Conservation (phyloP, 2,888 invertebrate genomes). For the Watsonalla cultraria region DNA sequence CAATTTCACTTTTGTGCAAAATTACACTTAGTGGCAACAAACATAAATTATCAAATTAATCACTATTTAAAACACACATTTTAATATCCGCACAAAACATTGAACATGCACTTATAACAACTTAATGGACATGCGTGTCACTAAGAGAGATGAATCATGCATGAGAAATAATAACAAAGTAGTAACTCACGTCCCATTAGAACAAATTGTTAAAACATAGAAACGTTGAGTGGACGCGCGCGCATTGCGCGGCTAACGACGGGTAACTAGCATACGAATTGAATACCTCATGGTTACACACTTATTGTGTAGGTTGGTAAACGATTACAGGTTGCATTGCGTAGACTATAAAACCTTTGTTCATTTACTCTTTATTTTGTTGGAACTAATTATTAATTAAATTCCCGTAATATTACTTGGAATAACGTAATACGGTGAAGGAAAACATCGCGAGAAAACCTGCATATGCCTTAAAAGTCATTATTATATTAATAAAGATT, state of each 20-base stretch:
- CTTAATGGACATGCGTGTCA: not conserved
- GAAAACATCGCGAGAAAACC: too few relatives aligned
- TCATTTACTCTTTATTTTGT: too few relatives aligned
- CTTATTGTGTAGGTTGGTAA: too few relatives aligned
- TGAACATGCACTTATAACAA: not conserved
- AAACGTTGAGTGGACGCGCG: not conserved
- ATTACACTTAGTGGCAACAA: too few relatives aligned
- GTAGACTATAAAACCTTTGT: not conserved
- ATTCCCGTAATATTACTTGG: too few relatives aligned
- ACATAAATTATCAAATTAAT: too few relatives aligned
- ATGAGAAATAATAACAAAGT: constrained; percentile 8
- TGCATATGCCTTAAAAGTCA: too few relatives aligned
- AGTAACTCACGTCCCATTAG: constrained; percentile 47
- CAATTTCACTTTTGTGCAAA: too few relatives aligned
- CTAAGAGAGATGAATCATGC: constrained; percentile 7
- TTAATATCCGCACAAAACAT: not conserved
- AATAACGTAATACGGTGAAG: too few relatives aligned
- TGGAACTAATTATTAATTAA: too few relatives aligned
- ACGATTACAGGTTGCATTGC: not conserved
- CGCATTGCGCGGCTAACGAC: constrained; percentile 4
- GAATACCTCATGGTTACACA: not conserved
- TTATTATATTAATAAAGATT: too few relatives aligned
- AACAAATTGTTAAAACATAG: constrained; percentile 3
- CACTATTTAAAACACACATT: not conserved
- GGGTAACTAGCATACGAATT: constrained; percentile 4